These are phyloP conservation scores for Solenodon paradoxus DNA, from an alignment of 2,113 vertebrate species.

Conservation along the genomic window DNA sequence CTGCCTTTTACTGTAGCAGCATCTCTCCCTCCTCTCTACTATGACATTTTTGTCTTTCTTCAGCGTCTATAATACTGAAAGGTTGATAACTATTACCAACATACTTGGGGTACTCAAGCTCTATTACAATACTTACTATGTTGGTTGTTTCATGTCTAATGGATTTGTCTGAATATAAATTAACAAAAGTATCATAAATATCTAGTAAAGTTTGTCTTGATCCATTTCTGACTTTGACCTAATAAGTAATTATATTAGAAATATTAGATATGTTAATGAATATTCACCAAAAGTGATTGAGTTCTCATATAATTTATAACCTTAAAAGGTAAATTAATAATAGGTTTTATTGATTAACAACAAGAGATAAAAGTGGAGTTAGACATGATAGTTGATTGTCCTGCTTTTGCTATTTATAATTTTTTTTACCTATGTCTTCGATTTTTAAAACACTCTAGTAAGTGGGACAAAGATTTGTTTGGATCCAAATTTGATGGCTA, in stretches of 20 bases:
- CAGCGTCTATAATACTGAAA: background rate
- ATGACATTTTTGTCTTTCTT: background rate
- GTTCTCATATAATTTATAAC: background rate
- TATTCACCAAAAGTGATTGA: background rate
- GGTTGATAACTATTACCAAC: background rate
- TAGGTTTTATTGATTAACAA: background rate
- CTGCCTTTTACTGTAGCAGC: background rate
- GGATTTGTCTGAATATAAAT: background rate
- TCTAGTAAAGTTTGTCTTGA: background rate
- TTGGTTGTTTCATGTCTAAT: background rate
- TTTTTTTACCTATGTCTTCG: background rate
- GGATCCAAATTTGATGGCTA: background rate
- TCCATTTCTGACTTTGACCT: constrained; percentile 5
- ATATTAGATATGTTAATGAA: background rate
- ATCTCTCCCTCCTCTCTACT: background rate
- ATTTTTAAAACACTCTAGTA: background rate
- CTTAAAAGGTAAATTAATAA: background rate
- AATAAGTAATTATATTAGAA: background rate
- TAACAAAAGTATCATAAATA: background rate
- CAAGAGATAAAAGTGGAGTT: background rate
- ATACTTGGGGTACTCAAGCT: background rate
- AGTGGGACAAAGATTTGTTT: background rate
- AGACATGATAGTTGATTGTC: background rate
- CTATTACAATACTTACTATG: background rate
- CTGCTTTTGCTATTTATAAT: constrained; percentile 32